Base-by-base conservation (phyloP, 2,113 vertebrate genomes). In the Galeopterus variegatus region DNA sequence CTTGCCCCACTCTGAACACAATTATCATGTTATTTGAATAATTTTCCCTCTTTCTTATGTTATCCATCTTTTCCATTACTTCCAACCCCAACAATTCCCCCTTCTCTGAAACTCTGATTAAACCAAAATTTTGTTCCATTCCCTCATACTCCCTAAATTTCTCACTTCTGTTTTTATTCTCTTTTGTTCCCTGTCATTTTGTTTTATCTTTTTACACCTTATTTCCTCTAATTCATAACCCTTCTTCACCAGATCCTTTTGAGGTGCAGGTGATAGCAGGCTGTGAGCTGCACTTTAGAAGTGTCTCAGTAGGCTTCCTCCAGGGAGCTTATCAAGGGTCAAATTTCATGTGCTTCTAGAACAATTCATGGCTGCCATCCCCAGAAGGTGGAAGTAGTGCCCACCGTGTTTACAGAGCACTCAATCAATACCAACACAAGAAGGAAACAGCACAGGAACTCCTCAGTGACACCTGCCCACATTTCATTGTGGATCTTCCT, bases 391-490 rank as follows among this genome's bases (percentile, higher is more conserved):
- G 50, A 24, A 45, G 1, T 1, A 36, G 1, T 8, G 79, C 94
- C 26, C 14, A 92, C 36, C 2, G 6, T 2, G 0, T 65, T 13
- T 72, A 60, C 19, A 23, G 0, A 11, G 0, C 9, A 14, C 0
- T 82, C 4, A 41, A 24, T 56, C n/a, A 1, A 5, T 0, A 24
- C 0, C 1, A 3, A 18, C 9, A 2, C 1, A 0, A 0, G 24
- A 18, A 21, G 0, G 33, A 10, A 33, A 4, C 17, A 12, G 3
- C 3, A 4, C 50, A 18, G 0, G 24, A 1, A 8, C 0, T 52
- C 2, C 12, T 94, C 31, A 36, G 1, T 45, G 52, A 89, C 1
- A 11, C 1, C 6, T 86, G 80, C 9, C 79, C 73, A 50, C 21
- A 1, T 9, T 45, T 76, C 3, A 11, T 58, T 10, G n/a, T 31